phyloP scores from a whole-genome alignment of 2,888 invertebrate genomes.

The Crepidodera aurea region DNA sequence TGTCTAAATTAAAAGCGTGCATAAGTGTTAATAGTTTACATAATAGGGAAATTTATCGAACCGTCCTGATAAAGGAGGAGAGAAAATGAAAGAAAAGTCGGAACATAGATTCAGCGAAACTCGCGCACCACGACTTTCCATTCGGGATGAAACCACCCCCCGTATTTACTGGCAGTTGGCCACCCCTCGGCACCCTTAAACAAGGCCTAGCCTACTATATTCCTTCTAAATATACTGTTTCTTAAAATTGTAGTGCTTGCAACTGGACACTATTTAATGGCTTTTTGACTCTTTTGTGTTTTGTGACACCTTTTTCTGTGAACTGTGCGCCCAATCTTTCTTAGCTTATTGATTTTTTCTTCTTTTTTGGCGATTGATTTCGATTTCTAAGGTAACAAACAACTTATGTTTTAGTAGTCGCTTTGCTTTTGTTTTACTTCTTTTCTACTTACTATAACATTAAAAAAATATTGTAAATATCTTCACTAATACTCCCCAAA shows the following conservation, averaged over 20 bases:
- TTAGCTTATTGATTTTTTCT: conserved; percentile 48
- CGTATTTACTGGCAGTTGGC: conserved; percentile 51
- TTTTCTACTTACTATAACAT: not conserved
- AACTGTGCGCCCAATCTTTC: conserved; percentile 42
- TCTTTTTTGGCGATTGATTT: conserved; percentile 47
- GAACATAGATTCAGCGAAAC: conserved; percentile 30
- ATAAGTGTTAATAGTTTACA: conserved; percentile 18
- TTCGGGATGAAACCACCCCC: conserved; percentile 49
- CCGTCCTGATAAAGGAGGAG: conserved; percentile 26
- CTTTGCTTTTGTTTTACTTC: conserved; percentile 21
- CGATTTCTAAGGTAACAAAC: conserved; percentile 43
- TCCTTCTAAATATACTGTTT: conserved; percentile 42
- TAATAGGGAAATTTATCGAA: conserved; percentile 33
- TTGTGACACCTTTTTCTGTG: conserved; percentile 42
- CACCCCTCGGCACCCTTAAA: conserved; percentile 47
- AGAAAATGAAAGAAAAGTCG: conserved; percentile 31
- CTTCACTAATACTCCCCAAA: not conserved
- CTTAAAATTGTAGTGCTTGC: conserved; percentile 38
- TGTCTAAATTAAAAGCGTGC: not conserved
- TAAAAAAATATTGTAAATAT: not conserved
- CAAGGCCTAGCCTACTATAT: conserved; percentile 44
- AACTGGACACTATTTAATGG: conserved; percentile 37
- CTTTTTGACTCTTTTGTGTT: conserved; percentile 41
- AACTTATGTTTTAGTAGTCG: conserved; percentile 34
- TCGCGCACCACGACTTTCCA: conserved; percentile 40